phyloP scores from a whole-genome alignment of 2,888 invertebrate genomes.

The Cybosia mesomella region DNA sequence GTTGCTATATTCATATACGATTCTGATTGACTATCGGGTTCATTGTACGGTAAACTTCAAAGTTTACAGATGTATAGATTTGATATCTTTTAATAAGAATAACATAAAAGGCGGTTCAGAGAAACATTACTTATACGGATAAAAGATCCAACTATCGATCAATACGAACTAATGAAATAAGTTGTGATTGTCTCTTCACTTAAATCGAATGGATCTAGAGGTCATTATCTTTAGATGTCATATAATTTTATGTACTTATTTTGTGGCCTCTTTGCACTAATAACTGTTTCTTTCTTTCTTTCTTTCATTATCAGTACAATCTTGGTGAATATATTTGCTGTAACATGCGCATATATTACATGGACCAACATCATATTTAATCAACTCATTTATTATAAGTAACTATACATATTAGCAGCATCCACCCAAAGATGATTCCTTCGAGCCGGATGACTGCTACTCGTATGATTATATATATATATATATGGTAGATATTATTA shows the following conservation, averaged over 20 bases:
- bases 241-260: too few species aligned
- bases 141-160: background rate
- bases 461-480: too few species aligned
- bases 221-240: too few species aligned
- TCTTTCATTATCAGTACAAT: too few species aligned
- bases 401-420: background rate
- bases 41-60: background rate
- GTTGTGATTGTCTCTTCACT: background rate
- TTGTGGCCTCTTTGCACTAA: too few species aligned
- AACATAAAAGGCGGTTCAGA: constrained; percentile 39
- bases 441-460: too few species aligned
- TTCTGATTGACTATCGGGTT: background rate
- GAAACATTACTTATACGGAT: constrained; percentile 21
- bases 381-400: background rate
- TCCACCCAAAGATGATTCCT: too few species aligned
- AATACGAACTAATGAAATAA: background rate
- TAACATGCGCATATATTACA: too few species aligned
- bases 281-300: too few species aligned
- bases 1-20: background rate
- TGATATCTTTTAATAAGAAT: constrained; percentile 44
- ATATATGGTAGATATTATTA: too few species aligned
- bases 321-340: background rate
- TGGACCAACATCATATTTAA: background rate
- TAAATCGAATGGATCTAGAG: background rate
- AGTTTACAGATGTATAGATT: background rate